Conservation (phyloP, 2,113 vertebrate species). For the Thunnus maccoyii region DNA sequence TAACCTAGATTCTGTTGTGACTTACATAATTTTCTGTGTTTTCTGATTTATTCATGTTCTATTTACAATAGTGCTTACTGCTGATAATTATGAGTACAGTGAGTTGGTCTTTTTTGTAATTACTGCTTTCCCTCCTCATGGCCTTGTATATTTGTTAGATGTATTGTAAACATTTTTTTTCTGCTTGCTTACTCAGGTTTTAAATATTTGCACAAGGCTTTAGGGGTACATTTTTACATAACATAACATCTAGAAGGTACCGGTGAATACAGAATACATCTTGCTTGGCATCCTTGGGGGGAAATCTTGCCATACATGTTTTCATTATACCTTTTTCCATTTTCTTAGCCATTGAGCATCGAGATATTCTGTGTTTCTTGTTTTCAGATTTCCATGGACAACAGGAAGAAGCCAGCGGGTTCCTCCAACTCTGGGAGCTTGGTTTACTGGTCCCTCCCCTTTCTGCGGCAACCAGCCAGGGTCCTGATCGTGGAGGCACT, state of each 20-base stretch:
- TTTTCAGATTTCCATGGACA: constrained; percentile 73
- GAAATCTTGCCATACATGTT: background rate
- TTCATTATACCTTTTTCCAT: background rate
- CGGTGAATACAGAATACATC: background rate
- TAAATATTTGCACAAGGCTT: no score
- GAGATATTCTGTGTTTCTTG: background rate
- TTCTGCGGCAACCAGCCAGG: constrained; percentile 83
- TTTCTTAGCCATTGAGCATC: background rate
- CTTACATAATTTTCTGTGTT: constrained; percentile 14
- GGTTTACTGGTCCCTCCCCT: constrained; percentile 64
- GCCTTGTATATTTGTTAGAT: background rate
- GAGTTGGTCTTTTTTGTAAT: background rate
- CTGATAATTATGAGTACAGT: background rate
- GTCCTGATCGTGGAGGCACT: constrained; percentile 89
- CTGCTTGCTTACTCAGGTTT: no score
- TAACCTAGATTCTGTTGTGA: constrained; percentile 5
- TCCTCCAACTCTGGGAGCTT: constrained; percentile 49
- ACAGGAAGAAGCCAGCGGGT: constrained; percentile 64
- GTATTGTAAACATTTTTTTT: no score
- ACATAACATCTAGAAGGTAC: no score
- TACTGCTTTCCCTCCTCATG: background rate
- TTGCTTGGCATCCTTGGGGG: background rate
- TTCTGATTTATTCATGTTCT: constrained; percentile 23
- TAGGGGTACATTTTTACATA: background rate
- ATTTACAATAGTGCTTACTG: constrained; percentile 15